A percentile compares a stretch with the other conserved stretches of the same genome.
Conservation (phyloP, 1,140 invertebrate species). For the Micrasema longulum region DNA sequence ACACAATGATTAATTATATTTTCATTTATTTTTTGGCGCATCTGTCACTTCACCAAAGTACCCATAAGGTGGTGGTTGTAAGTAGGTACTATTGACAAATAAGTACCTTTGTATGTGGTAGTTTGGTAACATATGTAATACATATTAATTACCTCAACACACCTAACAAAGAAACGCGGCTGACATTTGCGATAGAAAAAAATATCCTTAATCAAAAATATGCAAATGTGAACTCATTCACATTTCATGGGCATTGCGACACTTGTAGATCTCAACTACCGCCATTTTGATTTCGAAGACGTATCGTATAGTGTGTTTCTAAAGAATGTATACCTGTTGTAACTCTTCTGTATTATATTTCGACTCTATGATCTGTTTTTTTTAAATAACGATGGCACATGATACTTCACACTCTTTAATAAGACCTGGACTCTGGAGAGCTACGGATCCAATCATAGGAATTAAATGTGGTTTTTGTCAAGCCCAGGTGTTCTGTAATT, state of each 20-base stretch:
- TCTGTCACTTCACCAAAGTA: not conserved
- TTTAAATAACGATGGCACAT: not conserved
- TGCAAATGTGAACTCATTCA: conserved; percentile 26
- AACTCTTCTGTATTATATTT: not conserved
- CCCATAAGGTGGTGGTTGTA: not conserved
- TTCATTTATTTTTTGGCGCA: not conserved
- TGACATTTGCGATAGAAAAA: conserved; percentile 21
- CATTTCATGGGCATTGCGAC: conserved; percentile 18
- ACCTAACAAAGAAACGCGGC: conserved; percentile 2
- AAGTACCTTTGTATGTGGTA: not conserved
- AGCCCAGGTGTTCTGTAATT: no score
- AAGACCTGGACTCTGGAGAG: not conserved
- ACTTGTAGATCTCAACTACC: no score
- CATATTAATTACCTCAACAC: not conserved
- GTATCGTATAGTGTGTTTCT: no score
- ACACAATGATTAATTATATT: not conserved
- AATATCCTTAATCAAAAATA: conserved; percentile 25
- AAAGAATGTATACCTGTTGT: not conserved
- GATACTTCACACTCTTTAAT: not conserved
- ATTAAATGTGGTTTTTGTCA: no score
- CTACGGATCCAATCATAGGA: not conserved
- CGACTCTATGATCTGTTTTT: not conserved
- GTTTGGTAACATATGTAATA: not conserved
- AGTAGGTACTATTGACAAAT: not conserved
- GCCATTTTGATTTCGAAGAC: no score